Percentiles rank a stretch among this genome's conserved stretches.
Conservation (phyloP, 2,888 invertebrate genomes). For the Poecilus cupreus region DNA sequence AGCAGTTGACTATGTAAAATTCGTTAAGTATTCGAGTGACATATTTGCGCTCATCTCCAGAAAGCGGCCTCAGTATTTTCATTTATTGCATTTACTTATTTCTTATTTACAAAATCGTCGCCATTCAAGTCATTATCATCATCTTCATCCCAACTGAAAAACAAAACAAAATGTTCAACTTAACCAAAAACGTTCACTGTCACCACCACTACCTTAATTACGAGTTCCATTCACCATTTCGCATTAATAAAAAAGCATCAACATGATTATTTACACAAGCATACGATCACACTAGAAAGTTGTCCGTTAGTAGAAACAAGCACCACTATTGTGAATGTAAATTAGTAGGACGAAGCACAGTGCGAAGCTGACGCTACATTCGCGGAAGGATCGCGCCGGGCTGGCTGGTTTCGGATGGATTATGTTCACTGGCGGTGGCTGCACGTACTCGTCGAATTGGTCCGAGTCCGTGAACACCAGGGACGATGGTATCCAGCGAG, state of each 20-base stretch:
- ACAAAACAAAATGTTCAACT: conserved; percentile 62
- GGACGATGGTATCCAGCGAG: conserved; percentile 80
- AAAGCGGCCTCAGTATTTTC: conserved; percentile 62
- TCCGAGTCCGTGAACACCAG: conserved; percentile 78
- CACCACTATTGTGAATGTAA: conserved; percentile 51
- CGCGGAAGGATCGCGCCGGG: conserved; percentile 66
- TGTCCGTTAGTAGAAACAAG: conserved; percentile 52
- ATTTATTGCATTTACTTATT: conserved; percentile 60
- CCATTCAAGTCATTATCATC: conserved; percentile 64
- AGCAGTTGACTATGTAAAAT: conserved; percentile 40
- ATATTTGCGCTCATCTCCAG: conserved; percentile 61
- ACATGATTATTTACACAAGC: conserved; percentile 57
- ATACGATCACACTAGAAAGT: conserved; percentile 49
- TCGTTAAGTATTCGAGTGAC: conserved; percentile 60
- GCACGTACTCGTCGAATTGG: conserved; percentile 80
- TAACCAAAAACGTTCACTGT: background rate
- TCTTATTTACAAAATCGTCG: conserved; percentile 66
- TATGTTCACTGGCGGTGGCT: conserved; percentile 82
- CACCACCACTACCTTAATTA: conserved; percentile 50
- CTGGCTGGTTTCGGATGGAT: conserved; percentile 79
- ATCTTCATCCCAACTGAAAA: conserved; percentile 67
- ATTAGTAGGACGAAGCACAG: conserved; percentile 55
- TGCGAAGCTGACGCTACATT: conserved; percentile 40
- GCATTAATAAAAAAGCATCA: conserved; percentile 57
- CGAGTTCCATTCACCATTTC: conserved; percentile 46